A percentile compares a stretch with the other conserved stretches of the same genome.
These are phyloP conservation scores for Meloidogyne hapla DNA, from an alignment of 1,140 invertebrate genomes.

Conservation along the genomic window DNA sequence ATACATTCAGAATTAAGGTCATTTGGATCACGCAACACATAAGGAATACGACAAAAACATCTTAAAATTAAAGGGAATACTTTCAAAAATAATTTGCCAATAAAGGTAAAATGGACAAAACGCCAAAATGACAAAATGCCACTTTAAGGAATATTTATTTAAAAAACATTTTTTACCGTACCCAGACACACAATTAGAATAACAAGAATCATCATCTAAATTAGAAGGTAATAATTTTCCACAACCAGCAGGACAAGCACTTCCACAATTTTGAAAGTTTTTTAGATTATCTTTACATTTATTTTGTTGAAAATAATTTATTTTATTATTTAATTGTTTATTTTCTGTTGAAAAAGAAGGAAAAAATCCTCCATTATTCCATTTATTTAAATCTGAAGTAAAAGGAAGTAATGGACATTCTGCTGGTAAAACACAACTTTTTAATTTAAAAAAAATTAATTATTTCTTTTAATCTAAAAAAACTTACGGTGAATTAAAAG, in stretches of 20 bases:
- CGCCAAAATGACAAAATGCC: no score
- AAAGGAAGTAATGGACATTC: slow-evolving; percentile 37
- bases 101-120: no score
- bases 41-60: slow-evolving; percentile 42
- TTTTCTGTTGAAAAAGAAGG: not conserved
- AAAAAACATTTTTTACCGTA: not conserved
- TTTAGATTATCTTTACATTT: slow-evolving; percentile 39
- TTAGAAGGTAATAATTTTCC: not conserved
- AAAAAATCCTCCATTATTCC: slow-evolving; percentile 33
- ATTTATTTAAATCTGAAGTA: slow-evolving; percentile 28
- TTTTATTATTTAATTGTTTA: not conserved
- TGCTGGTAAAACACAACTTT: slow-evolving; percentile 37
- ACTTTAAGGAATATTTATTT: no score
- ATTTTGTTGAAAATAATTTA: not conserved
- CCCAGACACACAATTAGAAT: slow-evolving; percentile 19
- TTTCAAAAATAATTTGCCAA: no score
- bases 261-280: slow-evolving; percentile 40
- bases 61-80: no score
- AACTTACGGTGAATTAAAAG: slow-evolving; percentile 33
- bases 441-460: not conserved
- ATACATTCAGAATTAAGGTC: slow-evolving; percentile 33
- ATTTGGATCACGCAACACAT: slow-evolving; percentile 30
- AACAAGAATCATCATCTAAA: not conserved
- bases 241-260: slow-evolving; percentile 30
- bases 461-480: not conserved